Evolutionary conservation across 2,888 invertebrate genomes (phyloP), one percentile per base, ranked within the genome.

Genomic region (Aphodius granarius): DNA sequence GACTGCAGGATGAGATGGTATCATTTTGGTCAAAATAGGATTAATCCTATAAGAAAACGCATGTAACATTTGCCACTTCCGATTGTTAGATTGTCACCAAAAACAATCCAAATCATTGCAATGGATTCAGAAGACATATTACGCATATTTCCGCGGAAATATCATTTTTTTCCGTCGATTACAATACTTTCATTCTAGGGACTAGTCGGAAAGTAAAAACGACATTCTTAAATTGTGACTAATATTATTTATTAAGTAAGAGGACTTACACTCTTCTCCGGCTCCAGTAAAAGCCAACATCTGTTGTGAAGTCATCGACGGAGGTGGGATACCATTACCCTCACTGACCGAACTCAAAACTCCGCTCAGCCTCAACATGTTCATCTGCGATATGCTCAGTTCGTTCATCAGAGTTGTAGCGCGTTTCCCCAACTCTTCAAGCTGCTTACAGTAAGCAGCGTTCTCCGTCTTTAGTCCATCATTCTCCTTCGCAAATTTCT

Each of bases 361-460:
- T 5, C 75, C 73, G 63, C 79, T 79, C 19, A 80, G 62, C 18
- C 79, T 75, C 23, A 75, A 71, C 16, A 80, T 78, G 15, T 78
- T 78, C 43, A 74, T 71, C 68, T 79, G 79, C 0, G 81, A 78
- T 63, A 74, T 78, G 63, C 81, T 80, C 23, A 83, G 74, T 66
- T 83, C 80, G 16, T 76, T 74, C 70, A 80, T 76, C 62, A 83
- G 75, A 23, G 71, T 63, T 5, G 76, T 70, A 19, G 82, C 79
- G 20, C 78, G 74, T 63, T 75, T 63, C 2, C 80, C 77, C 5
- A 83, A 73, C 63, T 81, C 80, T 17, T 82, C 79, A 15, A 82
- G 81, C 74, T 80, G 77, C n/a, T 68, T 19, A 17, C 74, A 71
- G 73, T 80, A 80, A 13, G 62, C 72, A n/a, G 66, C 18, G 68